Conservation (phyloP, 1,140 invertebrate species). For the Aphelenchoides avenae region DNA sequence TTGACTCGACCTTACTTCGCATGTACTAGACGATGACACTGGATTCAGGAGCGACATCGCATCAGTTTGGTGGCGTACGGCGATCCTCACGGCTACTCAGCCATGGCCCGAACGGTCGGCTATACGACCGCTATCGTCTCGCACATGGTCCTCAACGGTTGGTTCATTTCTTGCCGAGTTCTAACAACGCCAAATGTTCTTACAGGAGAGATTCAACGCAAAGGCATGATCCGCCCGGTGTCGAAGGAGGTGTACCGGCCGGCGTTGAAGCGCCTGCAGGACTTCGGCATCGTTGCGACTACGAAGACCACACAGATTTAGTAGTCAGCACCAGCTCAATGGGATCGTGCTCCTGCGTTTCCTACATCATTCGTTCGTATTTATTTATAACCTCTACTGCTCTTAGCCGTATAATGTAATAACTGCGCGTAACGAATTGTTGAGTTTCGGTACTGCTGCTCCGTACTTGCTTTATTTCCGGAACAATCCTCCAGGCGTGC, state of each 20-base stretch:
- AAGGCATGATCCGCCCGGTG: conserved; percentile 62
- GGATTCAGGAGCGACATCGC: conserved; percentile 75
- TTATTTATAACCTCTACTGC: too few relatives aligned
- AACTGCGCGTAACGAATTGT: too few relatives aligned
- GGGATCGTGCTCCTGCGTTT: too few relatives aligned
- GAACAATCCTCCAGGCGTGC: too few relatives aligned
- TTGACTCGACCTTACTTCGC: conserved; percentile 12
- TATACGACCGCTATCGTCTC: conserved; percentile 90
- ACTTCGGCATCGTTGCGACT: conserved; percentile 61
- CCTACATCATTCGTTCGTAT: too few relatives aligned
- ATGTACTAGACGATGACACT: too few relatives aligned
- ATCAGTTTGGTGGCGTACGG: conserved; percentile 92
- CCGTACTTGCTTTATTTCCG: too few relatives aligned
- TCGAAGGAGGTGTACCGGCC: conserved; percentile 62
- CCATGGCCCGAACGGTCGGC: conserved; percentile 95
- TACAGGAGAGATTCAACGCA: conserved; percentile 64
- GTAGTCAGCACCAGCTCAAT: too few relatives aligned
- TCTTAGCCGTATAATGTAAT: too few relatives aligned
- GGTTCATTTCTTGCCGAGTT: conserved; percentile 7
- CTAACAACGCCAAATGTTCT: conserved; percentile 17
- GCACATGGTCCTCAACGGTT: conserved; percentile 92
- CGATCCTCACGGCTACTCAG: conserved; percentile 75
- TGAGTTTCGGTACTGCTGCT: too few relatives aligned
- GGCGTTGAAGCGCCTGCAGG: conserved; percentile 61
- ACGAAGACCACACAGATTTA: conserved; percentile 40